Percentiles rank a stretch among this genome's conserved stretches.
phyloP scores from a whole-genome alignment of 2,888 invertebrate genomes.

The Alcis repandata region DNA sequence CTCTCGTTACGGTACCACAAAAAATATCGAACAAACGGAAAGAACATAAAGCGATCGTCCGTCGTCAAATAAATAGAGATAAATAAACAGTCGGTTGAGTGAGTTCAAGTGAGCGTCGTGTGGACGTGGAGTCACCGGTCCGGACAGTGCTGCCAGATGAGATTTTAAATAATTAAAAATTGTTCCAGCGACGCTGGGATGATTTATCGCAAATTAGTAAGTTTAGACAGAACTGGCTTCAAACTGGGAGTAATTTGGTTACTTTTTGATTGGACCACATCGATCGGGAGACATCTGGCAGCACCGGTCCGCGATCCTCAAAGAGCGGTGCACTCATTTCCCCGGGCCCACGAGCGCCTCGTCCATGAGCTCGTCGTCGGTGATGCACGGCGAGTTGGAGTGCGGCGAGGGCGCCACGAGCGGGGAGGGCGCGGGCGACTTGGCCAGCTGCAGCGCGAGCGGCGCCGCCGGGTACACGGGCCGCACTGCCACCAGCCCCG shows the following conservation, averaged over 20 bases:
- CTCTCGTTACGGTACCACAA: constrained; percentile 13
- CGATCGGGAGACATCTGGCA: constrained; percentile 10
- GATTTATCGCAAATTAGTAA: not conserved
- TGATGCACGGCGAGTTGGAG: constrained; percentile 92
- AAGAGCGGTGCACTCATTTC: constrained; percentile 83
- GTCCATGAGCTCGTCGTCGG: constrained; percentile 96
- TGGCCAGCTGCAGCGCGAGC: constrained; percentile 91
- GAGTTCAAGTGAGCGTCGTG: not conserved
- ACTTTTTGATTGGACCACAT: not conserved
- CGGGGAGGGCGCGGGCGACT: constrained; percentile 91
- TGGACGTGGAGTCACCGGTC: not conserved
- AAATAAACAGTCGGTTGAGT: constrained; percentile 34
- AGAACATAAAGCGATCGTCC: constrained; percentile 28
- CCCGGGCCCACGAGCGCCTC: constrained; percentile 93
- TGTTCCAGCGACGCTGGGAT: not conserved
- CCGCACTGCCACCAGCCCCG: constrained; percentile 84
- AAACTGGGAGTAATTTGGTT: not conserved
- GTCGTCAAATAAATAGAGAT: constrained; percentile 36
- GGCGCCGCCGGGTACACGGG: constrained; percentile 87
- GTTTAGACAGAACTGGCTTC: not conserved
- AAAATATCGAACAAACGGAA: constrained; percentile 13
- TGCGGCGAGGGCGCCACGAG: constrained; percentile 89
- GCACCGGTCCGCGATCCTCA: constrained; percentile 41
- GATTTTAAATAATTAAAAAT: not conserved
- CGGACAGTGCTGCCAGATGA: not conserved